These are phyloP conservation scores for Priocnemis perturbator DNA, from an alignment of 2,888 invertebrate genomes.

Conservation along the genomic window DNA sequence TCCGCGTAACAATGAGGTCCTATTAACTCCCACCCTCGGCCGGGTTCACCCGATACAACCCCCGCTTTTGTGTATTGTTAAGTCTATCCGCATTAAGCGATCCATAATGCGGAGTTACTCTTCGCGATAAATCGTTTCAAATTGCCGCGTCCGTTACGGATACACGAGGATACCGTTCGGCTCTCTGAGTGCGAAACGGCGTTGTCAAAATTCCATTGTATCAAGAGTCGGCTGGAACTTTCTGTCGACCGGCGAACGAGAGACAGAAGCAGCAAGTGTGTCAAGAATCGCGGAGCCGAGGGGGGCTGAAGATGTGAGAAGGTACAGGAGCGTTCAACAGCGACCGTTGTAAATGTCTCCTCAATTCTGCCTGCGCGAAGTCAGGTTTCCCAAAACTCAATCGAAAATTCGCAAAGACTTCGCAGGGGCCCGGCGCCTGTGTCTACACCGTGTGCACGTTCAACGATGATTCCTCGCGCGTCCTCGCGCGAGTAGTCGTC, in stretches of 20 bases:
- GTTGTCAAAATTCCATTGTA: constrained; percentile 4
- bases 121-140: constrained; percentile 70
- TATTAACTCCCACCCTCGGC: constrained; percentile 74
- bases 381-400: too few species aligned
- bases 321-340: background rate
- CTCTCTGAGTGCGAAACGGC: constrained; percentile 23
- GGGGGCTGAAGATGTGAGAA: constrained; percentile 17
- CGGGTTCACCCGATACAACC: constrained; percentile 66
- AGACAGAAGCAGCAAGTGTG: background rate
- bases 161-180: constrained; percentile 19
- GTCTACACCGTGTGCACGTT: too few species aligned
- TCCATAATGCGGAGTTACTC: constrained; percentile 72
- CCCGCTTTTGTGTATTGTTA: constrained; percentile 72
- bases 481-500: too few species aligned
- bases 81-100: constrained; percentile 74
- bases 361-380: too few species aligned
- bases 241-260: background rate
- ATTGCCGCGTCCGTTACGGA: constrained; percentile 61
- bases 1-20: constrained; percentile 75
- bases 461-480: too few species aligned
- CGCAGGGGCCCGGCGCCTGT: too few species aligned
- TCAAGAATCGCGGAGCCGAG: constrained; percentile 11
- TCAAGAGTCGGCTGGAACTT: background rate
- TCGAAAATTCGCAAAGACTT: too few species aligned
- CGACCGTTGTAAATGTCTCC: too few species aligned